Evolutionary conservation across 2,888 invertebrate species (phyloP).

Genomic region (Phorcus lineatus): DNA sequence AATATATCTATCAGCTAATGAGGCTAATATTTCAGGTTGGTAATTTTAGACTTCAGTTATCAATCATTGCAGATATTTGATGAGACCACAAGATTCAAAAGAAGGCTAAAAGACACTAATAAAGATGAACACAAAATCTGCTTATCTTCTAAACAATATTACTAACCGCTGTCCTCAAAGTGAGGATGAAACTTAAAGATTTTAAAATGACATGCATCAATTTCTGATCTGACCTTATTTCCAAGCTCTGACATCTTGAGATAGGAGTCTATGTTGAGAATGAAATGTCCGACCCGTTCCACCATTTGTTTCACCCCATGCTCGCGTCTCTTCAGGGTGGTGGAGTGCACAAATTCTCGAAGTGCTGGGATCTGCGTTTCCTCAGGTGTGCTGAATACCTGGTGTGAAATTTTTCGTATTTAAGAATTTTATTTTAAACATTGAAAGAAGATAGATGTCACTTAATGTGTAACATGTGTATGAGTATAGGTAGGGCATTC

Average conservation of each 20-base stretch:
- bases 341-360: constrained; percentile 51
- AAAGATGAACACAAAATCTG: too few species aligned
- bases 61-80: too few species aligned
- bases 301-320: constrained; percentile 48
- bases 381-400: constrained; percentile 55
- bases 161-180: background rate
- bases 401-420: too few species aligned
- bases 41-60: too few species aligned
- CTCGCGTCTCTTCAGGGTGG: constrained; percentile 41
- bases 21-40: too few species aligned
- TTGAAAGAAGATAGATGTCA: too few species aligned
- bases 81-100: too few species aligned
- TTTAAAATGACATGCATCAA: background rate
- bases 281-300: constrained; percentile 43
- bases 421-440: too few species aligned
- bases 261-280: constrained; percentile 54
- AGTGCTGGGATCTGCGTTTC: constrained; percentile 58
- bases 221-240: background rate
- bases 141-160: constrained; percentile 33
- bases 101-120: too few species aligned
- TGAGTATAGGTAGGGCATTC: too few species aligned
- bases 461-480: too few species aligned
- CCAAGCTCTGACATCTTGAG: constrained; percentile 15
- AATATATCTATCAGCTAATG: too few species aligned
- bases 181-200: background rate